phyloP scores from a whole-genome alignment of 2,888 invertebrate species.

The Drosophila pseudotalamancana region DNA sequence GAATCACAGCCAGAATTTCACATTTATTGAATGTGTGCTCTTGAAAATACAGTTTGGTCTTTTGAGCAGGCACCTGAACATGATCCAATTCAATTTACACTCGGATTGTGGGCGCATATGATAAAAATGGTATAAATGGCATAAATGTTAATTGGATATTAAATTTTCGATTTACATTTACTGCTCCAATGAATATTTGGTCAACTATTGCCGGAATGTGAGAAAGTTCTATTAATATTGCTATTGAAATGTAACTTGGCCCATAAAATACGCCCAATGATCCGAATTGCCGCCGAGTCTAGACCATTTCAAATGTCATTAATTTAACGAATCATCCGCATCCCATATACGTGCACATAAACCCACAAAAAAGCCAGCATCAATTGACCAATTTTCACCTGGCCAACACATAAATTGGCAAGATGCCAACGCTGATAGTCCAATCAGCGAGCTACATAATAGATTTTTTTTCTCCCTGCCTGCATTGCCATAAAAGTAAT shows the following conservation, averaged over 20 bases:
- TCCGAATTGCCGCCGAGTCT: background rate
- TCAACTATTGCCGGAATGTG: background rate
- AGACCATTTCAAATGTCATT: conserved; percentile 17
- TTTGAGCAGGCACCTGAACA: conserved; percentile 11
- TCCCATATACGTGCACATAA: background rate
- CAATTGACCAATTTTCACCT: conserved; percentile 46
- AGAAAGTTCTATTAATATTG: conserved; percentile 1
- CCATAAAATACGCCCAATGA: background rate
- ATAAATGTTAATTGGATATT: conserved; percentile 9
- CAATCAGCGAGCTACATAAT: conserved; percentile 46
- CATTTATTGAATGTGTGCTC: conserved; percentile 31
- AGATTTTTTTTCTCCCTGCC: conserved; percentile 30
- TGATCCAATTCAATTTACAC: conserved; percentile 10
- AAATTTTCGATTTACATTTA: too few species aligned
- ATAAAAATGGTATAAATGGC: conserved; percentile 2
- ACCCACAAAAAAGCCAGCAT: conserved; percentile 15
- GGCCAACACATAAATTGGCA: conserved; percentile 46
- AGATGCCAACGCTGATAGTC: conserved; percentile 38
- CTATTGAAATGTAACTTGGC: background rate
- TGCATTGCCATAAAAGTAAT: conserved; percentile 41
- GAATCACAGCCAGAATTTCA: conserved; percentile 53
- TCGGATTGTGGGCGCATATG: background rate
- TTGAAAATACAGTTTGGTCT: conserved; percentile 30
- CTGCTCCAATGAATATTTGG: too few species aligned
- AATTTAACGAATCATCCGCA: conserved; percentile 17